A percentile compares a stretch with the other conserved stretches of the same genome.
Conservation (phyloP, 2,113 vertebrate genomes). For the Odontesthes bonariensis region DNA sequence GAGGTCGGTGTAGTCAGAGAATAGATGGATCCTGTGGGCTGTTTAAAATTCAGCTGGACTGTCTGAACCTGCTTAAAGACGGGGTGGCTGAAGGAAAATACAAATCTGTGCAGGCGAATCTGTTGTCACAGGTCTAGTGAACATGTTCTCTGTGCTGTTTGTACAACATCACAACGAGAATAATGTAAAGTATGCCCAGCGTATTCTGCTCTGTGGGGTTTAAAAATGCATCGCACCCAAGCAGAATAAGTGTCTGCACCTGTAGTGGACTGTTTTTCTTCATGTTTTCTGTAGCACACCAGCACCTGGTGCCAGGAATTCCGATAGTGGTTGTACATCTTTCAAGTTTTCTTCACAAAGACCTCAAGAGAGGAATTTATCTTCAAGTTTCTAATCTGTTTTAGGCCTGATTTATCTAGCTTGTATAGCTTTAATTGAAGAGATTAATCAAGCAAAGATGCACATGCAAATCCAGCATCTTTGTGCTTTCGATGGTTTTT, state of each 20-base stretch:
- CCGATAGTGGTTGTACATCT: neutral
- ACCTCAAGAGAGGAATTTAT: neutral
- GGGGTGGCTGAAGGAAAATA: conserved; percentile 25
- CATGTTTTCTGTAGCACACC: neutral
- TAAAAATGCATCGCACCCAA: conserved; percentile 26
- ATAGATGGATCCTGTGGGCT: conserved; percentile 21
- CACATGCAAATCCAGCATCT: neutral
- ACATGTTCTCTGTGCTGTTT: conserved; percentile 45
- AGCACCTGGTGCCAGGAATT: conserved; percentile 21
- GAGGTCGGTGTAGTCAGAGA: neutral
- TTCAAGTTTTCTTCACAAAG: neutral
- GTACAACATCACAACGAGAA: conserved; percentile 11
- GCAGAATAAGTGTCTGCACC: no score
- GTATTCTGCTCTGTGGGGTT: conserved; percentile 16
- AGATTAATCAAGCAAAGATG: no score
- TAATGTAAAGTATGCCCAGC: conserved; percentile 29
- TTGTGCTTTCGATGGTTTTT: neutral
- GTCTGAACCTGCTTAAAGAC: conserved; percentile 11
- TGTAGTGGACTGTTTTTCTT: conserved; percentile 38
- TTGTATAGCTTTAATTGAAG: no score
- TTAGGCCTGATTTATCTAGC: no score
- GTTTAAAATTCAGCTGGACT: conserved; percentile 47
- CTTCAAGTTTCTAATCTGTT: neutral
- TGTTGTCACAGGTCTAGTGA: conserved; percentile 46
- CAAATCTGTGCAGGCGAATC: conserved; percentile 38